These are phyloP conservation scores for Planococcus citri DNA, from an alignment of 1,140 invertebrate species.

Conservation along the genomic window DNA sequence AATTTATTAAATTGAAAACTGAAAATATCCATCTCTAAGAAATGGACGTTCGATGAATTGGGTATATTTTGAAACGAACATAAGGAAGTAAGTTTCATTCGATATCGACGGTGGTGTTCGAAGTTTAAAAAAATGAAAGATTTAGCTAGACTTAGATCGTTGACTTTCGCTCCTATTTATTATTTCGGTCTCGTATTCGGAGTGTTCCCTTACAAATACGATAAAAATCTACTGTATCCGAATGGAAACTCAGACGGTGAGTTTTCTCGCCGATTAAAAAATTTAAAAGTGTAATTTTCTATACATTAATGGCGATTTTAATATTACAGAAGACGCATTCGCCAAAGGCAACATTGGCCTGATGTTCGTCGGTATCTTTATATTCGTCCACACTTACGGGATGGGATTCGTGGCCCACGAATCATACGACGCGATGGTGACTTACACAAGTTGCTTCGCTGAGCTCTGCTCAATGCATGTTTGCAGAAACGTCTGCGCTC, in stretches of 20 bases:
- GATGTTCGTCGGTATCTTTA: not conserved
- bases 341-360: not conserved
- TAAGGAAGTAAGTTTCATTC: too few relatives aligned
- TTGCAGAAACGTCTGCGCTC: slow-evolving; percentile 21
- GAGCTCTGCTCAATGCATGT: slow-evolving; percentile 13
- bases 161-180: not conserved
- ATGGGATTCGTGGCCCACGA: not conserved
- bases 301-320: not conserved
- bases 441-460: slow-evolving; percentile 15
- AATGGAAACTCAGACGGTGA: not conserved
- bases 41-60: too few relatives aligned
- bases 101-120: too few relatives aligned
- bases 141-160: not conserved
- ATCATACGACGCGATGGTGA: not conserved
- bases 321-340: not conserved
- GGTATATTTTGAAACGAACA: too few relatives aligned
- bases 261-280: not conserved
- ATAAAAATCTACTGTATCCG: not conserved
- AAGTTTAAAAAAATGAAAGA: not conserved
- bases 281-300: too few relatives aligned
- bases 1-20: too few relatives aligned
- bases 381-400: not conserved
- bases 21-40: too few relatives aligned
- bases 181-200: slow-evolving; percentile 1
- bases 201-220: not conserved